Evolutionary conservation across 2,113 vertebrate species (phyloP), one percentile per base, ranked within the genome.

Genomic region (Oryzias celebensis): DNA sequence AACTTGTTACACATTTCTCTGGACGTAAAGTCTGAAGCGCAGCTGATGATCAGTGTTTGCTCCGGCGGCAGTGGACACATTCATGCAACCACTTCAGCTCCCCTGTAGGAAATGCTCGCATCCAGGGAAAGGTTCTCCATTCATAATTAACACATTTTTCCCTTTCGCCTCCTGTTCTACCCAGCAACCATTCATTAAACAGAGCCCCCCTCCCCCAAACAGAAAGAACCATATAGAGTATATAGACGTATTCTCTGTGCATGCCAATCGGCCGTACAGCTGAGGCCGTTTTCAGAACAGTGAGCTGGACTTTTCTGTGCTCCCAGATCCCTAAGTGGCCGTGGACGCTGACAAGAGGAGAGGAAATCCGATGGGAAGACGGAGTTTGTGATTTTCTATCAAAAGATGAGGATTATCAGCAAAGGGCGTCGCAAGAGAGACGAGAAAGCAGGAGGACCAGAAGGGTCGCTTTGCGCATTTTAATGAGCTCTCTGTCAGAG

Each of bases 91-190:
- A 36, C 31, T 36, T 10, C 31, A 10, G 31, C 1, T 5, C 26
- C 26, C 26, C 26, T 28, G 26, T 28, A 28, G 26, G 26, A 28
- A 28, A 28, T 28, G 59, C 65, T 81, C 80, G 78, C 79, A 75
- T 77, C 58, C 49, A 60, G 51, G 78, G 65, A 85, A 65, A 90
- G 85, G 79, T 76, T 77, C 68, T 85, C 86, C 88, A 91, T 92
- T 91, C 88, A 91, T 91, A 91, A 90, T 92, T 90, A 91, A 91
- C 88, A 91, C 89, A 92, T 91, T 91, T 90, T 84, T 91, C 65
- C 85, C 69, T 84, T 74, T 59, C 62, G 59, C 86, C 83, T 90
- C 82, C 85, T 81, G 71, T 89, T 91, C 85, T 90, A 88, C 91
- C 88, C 84, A 59, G 91, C 90, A 92, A 92, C 91, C 88, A 90